A percentile compares a stretch with the other conserved stretches of the same genome.
Conservation (phyloP, 1,140 invertebrate genomes). For the Pseudomyrmex pallidus region DNA sequence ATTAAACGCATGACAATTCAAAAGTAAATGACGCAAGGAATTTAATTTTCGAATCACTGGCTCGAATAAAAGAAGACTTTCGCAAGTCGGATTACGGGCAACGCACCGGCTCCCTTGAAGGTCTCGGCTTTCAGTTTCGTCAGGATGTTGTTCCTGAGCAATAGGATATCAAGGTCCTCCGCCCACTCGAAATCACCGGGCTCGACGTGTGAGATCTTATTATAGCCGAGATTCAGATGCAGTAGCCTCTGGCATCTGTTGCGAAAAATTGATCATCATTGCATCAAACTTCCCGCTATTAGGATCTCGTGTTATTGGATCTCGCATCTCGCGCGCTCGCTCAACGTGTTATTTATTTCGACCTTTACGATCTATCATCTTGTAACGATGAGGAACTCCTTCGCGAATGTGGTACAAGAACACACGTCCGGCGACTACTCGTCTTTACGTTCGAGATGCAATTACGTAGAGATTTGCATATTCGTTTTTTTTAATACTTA, state of each 20-base stretch:
- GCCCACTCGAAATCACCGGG: conserved; percentile 94
- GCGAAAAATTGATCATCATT: conserved; percentile 25
- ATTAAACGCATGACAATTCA: too few species aligned
- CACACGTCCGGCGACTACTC: neutral
- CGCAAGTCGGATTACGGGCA: conserved; percentile 3
- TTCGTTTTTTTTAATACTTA: too few species aligned
- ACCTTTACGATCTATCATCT: conserved; percentile 45
- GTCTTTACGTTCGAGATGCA: neutral
- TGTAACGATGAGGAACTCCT: neutral
- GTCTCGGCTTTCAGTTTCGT: conserved; percentile 90
- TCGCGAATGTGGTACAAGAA: neutral
- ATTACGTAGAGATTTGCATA: too few species aligned
- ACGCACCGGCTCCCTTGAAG: conserved; percentile 85
- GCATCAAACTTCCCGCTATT: conserved; percentile 33
- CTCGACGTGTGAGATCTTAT: conserved; percentile 91
- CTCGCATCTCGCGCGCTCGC: neutral
- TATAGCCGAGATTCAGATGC: conserved; percentile 95
- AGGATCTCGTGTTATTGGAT: conserved; percentile 10
- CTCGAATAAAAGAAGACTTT: conserved; percentile 15
- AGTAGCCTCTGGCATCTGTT: conserved; percentile 89
- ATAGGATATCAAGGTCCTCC: conserved; percentile 91
- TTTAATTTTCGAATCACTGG: conserved; percentile 4
- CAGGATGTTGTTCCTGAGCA: conserved; percentile 94
- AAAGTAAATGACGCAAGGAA: neutral
- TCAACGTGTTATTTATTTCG: conserved; percentile 31